Conservation (phyloP, 2,888 invertebrate species). For the Leptothorax acervorum region DNA sequence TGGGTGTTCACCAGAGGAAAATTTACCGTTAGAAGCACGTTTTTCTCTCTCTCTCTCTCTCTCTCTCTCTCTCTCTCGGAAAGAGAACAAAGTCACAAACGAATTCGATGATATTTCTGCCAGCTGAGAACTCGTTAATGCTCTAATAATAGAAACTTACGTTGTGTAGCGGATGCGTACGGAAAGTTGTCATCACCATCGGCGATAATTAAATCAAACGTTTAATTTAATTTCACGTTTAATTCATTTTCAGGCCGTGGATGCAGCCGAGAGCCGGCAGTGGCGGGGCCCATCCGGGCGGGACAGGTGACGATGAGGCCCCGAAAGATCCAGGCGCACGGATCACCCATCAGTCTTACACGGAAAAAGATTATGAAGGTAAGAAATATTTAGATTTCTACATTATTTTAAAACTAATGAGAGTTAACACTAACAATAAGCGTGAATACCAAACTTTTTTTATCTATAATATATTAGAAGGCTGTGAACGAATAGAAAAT, state of each 20-base stretch:
- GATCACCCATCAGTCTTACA: constrained; percentile 92
- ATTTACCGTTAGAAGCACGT: neutral
- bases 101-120: neutral
- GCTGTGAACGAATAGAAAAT: neutral
- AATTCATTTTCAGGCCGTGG: constrained; percentile 86
- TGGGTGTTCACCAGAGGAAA: neutral
- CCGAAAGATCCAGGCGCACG: constrained; percentile 95
- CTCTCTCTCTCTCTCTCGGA: neutral
- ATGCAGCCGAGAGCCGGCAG: constrained; percentile 81
- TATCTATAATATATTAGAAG: neutral
- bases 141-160: constrained; percentile 36
- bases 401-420: neutral
- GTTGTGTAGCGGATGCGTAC: neutral
- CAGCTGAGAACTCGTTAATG: constrained; percentile 32
- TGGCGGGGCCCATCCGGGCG: constrained; percentile 80
- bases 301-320: constrained; percentile 91
- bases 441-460: neutral
- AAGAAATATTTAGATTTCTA: constrained; percentile 60
- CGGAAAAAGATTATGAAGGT: constrained; percentile 97
- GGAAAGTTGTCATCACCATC: neutral
- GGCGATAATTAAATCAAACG: constrained; percentile 14
- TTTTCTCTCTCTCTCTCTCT: neutral
- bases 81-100: constrained; percentile 7
- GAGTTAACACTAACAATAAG: neutral
- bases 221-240: constrained; percentile 78